Evolutionary conservation across 2,797 vertebrate genomes (phyloP), one percentile per base, ranked within the genome.

Genomic region (Sebastes minor): DNA sequence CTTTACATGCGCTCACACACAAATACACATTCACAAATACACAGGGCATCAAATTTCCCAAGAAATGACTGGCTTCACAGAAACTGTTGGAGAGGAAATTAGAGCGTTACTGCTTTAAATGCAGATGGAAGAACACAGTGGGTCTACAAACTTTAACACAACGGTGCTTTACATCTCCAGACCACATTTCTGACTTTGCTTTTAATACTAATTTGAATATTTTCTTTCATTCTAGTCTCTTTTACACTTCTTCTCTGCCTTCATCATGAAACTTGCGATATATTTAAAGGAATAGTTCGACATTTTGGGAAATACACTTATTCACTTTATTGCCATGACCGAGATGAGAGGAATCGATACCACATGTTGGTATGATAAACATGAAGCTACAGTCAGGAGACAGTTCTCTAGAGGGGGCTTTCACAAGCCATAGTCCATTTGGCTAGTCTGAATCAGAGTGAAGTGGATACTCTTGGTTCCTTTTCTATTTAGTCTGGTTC

Each of bases 51-150:
- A 67, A 60, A 60, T 69, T 73, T 78, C 42, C 42, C 35, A 80
- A 71, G 35, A 82, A 87, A 77, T 13, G 16, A 80, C 12, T 5
- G 2, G 75, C 55, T 80, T 73, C 23, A 11, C 70, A 66, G 42
- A 70, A 52, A 74, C 66, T 49, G 28, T 25, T 65, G 2, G 16
- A 71, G 64, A 88, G 81, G 87, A 91, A 90, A 89, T 80, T 12
- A 90, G 60, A 83, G 76, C 49, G 71, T 74, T 69, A 28, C 66
- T 63, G 61, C 70, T 86, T 81, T 30, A 74, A 86, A 49, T 76
- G 46, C 62, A 67, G 71, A 82, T 16, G 6, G 10, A 69, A 49
- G 64, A 85, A 74, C 25, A 52, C 49, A 25, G 49, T 0, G 38
- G 32, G 20, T 64, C 69, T 27, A 38, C 28, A 59, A 62, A 79